phyloP scores from a whole-genome alignment of 2,797 vertebrate genomes.

The Sciurus carolinensis region DNA sequence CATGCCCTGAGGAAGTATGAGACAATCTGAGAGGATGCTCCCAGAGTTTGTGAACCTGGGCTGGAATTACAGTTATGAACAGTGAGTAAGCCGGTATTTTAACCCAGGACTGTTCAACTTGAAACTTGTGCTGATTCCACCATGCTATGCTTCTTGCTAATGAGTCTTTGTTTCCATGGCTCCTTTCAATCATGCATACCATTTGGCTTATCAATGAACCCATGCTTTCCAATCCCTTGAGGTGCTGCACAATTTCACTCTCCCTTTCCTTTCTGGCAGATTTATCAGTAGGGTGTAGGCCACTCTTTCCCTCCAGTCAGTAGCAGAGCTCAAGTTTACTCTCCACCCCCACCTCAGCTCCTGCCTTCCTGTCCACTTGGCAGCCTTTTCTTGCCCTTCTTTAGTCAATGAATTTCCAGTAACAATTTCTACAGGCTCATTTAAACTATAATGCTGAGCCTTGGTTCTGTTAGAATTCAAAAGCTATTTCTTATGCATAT shows the following conservation, averaged over 20 bases:
- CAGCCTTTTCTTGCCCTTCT: not conserved
- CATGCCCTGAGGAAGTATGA: too few relatives aligned
- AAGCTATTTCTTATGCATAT: not conserved
- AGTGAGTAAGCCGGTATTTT: not conserved
- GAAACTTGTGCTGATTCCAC: not conserved
- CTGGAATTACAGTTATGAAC: not conserved
- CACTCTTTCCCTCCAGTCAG: not conserved
- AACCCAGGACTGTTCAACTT: not conserved
- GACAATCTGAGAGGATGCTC: not conserved
- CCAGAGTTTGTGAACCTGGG: not conserved
- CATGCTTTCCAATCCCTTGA: too few relatives aligned
- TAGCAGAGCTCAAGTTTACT: not conserved
- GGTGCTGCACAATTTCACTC: too few relatives aligned
- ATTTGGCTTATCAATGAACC: not conserved
- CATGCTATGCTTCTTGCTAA: not conserved
- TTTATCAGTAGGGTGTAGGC: too few relatives aligned
- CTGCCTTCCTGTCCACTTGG: fast-evolving
- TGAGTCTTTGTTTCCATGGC: not conserved
- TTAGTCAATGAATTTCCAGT: conserved; percentile 21
- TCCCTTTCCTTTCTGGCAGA: too few relatives aligned
- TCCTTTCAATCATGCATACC: too few relatives aligned
- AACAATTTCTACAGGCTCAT: not conserved
- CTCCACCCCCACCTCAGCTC: fast-evolving
- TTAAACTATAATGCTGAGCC: not conserved
- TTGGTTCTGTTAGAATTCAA: not conserved